These are phyloP conservation scores for Galerucella calmariensis DNA, from an alignment of 2,888 invertebrate species.

Conservation along the genomic window DNA sequence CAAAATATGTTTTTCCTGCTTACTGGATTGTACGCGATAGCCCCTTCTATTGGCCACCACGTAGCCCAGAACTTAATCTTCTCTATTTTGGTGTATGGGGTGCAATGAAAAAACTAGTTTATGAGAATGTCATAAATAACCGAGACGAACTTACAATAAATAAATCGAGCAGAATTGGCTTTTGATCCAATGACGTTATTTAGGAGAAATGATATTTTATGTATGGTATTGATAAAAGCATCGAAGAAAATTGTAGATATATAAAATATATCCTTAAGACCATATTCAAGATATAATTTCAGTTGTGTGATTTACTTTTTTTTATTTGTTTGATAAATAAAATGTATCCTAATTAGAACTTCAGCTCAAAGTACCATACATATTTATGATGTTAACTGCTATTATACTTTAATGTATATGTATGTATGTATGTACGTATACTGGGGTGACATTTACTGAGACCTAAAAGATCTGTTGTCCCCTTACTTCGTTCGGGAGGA, in stretches of 20 bases:
- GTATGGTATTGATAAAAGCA: neutral
- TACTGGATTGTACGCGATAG: neutral
- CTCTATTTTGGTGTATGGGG: constrained; percentile 6
- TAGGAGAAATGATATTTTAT: neutral
- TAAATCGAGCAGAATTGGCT: neutral
- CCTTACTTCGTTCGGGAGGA: too few relatives aligned
- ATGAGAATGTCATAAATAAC: neutral
- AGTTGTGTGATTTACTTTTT: too few relatives aligned
- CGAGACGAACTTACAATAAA: neutral
- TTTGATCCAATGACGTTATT: too few relatives aligned
- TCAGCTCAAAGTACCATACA: too few relatives aligned
- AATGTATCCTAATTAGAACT: too few relatives aligned
- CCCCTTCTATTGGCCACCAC: neutral
- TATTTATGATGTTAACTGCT: too few relatives aligned
- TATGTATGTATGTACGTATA: too few relatives aligned
- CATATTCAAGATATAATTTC: too few relatives aligned
- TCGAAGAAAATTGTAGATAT: neutral
- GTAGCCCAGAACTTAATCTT: neutral
- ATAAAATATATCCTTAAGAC: neutral
- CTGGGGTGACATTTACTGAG: too few relatives aligned
- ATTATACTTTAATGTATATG: too few relatives aligned
- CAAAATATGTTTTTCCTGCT: neutral
- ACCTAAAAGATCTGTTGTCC: too few relatives aligned
- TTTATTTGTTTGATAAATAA: too few relatives aligned
- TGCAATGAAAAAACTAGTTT: neutral